These are phyloP conservation scores for Agrilus cyanescens DNA, from an alignment of 2,888 invertebrate genomes.

Conservation along the genomic window DNA sequence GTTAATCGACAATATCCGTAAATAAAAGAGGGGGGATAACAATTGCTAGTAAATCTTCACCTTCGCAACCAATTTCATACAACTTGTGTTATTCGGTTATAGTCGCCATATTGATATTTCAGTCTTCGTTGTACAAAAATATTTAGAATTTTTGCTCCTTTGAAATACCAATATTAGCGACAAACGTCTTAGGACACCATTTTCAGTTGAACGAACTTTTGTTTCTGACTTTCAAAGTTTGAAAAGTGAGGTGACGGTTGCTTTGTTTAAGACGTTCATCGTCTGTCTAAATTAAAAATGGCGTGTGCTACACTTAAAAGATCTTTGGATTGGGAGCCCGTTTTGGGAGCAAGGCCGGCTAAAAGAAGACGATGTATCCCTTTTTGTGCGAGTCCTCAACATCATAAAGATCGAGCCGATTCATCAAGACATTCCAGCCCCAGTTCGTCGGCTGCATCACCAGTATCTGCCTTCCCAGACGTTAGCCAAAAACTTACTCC, in stretches of 20 bases:
- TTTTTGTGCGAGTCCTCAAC: conserved; percentile 56
- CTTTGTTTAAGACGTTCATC: not conserved
- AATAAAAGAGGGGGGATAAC: not conserved
- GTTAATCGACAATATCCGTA: no score
- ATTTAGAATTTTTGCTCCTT: no score
- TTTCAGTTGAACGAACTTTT: no score
- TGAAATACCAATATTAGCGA: no score
- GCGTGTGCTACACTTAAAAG: conserved; percentile 97
- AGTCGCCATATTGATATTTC: no score
- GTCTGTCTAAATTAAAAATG: conserved; percentile 51
- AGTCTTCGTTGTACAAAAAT: no score
- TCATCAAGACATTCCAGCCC: conserved; percentile 18
- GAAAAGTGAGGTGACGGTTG: not conserved
- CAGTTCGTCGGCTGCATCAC: conserved; percentile 28
- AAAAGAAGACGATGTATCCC: conserved; percentile 88
- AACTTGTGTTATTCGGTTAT: no score
- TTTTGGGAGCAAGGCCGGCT: conserved; percentile 72
- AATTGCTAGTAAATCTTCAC: no score
- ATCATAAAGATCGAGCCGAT: conserved; percentile 25
- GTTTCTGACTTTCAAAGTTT: conserved; percentile 1
- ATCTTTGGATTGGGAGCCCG: conserved; percentile 88
- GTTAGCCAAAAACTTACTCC: conserved; percentile 76
- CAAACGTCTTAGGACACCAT: no score
- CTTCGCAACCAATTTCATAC: no score
- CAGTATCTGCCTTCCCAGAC: conserved; percentile 68